Evolutionary conservation across 2,113 vertebrate genomes (phyloP).

Genomic region (Lathamus discolor): DNA sequence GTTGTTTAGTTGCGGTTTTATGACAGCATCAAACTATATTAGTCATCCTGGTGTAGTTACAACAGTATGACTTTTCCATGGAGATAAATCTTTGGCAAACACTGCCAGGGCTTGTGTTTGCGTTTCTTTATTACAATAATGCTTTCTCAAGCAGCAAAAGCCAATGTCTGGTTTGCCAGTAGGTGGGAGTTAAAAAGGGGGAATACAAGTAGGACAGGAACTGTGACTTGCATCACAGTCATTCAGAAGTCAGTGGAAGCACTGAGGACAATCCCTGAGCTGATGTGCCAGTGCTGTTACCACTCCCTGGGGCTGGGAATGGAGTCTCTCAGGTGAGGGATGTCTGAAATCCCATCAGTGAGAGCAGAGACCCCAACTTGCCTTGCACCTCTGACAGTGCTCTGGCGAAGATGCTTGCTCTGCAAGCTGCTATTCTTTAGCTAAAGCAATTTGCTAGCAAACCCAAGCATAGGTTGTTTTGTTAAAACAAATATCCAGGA

Average conservation of each 20-base stretch:
- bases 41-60: neutral
- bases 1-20: neutral
- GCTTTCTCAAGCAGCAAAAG: neutral
- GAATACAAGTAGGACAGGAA: neutral
- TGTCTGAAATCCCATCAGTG: neutral
- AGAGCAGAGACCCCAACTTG: neutral
- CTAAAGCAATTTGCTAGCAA: neutral
- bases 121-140: neutral
- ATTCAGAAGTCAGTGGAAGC: neutral
- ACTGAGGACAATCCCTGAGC: neutral
- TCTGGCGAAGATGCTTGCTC: neutral
- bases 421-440: neutral
- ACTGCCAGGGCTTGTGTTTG: neutral
- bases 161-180: neutral
- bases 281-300: rapidly evolving
- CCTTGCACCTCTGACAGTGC: neutral
- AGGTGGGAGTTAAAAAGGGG: neutral
- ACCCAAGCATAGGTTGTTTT: neutral
- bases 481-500: neutral
- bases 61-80: neutral
- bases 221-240: neutral
- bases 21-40: neutral
- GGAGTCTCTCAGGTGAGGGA: neutral
- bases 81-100: neutral
- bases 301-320: neutral